Evolutionary conservation across 1,140 invertebrate genomes (phyloP), one percentile per base, ranked within the genome.

Genomic region (Papilio polytes): DNA sequence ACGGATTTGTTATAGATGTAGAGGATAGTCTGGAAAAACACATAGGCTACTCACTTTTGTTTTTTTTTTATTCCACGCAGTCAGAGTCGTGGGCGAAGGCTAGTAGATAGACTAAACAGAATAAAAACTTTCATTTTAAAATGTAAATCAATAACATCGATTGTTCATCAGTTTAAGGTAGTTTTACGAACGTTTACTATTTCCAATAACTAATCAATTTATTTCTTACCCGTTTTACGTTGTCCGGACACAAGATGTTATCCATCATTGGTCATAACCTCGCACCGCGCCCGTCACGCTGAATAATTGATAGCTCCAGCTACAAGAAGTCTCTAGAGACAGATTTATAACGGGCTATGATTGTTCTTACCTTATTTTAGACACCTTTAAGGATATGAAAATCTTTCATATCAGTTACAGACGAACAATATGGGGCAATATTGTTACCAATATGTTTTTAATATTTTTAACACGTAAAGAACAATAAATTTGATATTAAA

Each of bases 191-290:
- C 63, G 56, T 80, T n/a, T 36, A 80, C 72, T 66, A 66, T 51
- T 74, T 74, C 59, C 44, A 72, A 74, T 79, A 74, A 56, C 63
- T 72, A 44, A 77, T 76, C 59, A 74, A 51, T 77, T 13, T 76
- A 53, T 51, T 56, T 76, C 22, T 53, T 70, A 73, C 41, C 73
- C 72, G 48, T 63, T 81, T 80, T 31, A 80, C 74, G 51, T 83
- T 41, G 26, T 78, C 44, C 7, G 56, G 13, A 10, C 56, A 1
- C 56, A 78, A 78, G 77, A 78, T 66, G 77, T 74, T 82, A 80
- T 81, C 84, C 84, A 83, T 86, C 87, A 86, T 89, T 89, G 86
- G 85, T 89, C 89, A 87, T 87, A 89, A 86, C 82, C 81, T 85
- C 80, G 79, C 44, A 70, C 77, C 41, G 82, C 74, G 81, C 76